Evolutionary conservation across 2,797 vertebrate species (phyloP).

Genomic region (Gallinago solitaria): DNA sequence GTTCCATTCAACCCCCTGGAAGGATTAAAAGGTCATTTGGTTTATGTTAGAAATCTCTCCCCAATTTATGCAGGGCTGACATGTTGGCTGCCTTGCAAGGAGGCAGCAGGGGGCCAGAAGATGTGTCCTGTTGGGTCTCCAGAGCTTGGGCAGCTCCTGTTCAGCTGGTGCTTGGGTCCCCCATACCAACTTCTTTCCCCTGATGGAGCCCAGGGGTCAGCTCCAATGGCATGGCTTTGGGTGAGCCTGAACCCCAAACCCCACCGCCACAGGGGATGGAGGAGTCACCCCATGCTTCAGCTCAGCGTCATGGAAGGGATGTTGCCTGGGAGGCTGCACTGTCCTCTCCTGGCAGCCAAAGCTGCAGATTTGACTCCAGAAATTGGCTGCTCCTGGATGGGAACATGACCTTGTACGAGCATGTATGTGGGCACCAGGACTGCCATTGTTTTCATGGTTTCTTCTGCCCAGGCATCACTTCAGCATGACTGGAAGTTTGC

Average conservation of each 20-base stretch:
- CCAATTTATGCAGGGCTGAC: background rate
- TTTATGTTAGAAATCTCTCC: background rate
- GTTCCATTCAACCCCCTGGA: background rate
- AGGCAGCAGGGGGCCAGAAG: background rate
- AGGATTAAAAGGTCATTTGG: background rate
- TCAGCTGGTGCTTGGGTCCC: too few species aligned
- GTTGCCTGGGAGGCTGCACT: background rate
- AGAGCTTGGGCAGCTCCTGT: background rate
- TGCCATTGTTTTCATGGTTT: fast-evolving
- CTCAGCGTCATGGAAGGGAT: background rate
- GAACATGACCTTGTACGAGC: fast-evolving
- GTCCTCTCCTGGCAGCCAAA: background rate
- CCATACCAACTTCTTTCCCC: background rate
- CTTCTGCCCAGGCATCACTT: background rate
- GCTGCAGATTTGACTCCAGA: background rate
- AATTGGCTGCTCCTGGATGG: background rate
- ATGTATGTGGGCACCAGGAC: background rate
- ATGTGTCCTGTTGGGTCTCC: fast-evolving
- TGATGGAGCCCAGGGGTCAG: background rate
- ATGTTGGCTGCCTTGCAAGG: fast-evolving
- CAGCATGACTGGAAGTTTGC: background rate
- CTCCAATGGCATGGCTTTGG: background rate
- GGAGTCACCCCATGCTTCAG: fast-evolving
- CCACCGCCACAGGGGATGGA: fast-evolving
- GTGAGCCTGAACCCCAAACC: background rate